Evolutionary conservation across 2,888 invertebrate genomes (phyloP).

Genomic region (Cantharis lateralis): DNA sequence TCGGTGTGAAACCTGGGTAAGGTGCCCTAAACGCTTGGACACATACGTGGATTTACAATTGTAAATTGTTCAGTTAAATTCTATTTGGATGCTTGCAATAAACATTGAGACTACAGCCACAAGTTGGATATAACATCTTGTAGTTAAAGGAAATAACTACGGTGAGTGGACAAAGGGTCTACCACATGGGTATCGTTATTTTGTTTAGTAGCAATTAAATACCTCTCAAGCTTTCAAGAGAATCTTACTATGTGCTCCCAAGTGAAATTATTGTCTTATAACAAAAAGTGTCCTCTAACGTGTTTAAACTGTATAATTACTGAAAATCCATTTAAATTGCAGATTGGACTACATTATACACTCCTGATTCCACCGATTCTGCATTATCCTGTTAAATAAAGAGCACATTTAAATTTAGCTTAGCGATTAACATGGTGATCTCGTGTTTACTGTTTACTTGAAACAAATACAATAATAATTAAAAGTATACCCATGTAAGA

Average conservation of each 20-base stretch:
- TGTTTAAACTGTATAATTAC: background rate
- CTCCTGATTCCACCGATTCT: background rate
- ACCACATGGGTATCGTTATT: slow-evolving; percentile 18
- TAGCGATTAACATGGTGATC: background rate
- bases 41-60: background rate
- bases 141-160: slow-evolving; percentile 17
- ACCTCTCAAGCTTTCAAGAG: slow-evolving; percentile 9
- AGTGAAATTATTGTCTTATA: background rate
- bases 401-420: background rate
- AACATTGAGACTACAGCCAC: slow-evolving; percentile 7
- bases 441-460: background rate
- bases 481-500: too few species aligned
- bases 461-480: too few species aligned
- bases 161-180: slow-evolving; percentile 16
- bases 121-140: slow-evolving; percentile 22
- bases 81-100: slow-evolving; percentile 10
- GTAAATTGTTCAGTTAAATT: slow-evolving; percentile 1
- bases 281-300: background rate
- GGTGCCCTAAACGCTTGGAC: background rate
- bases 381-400: background rate
- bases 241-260: background rate
- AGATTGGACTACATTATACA: background rate
- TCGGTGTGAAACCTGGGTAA: too few species aligned
- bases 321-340: background rate
- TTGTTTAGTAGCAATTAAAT: slow-evolving; percentile 19